Evolutionary conservation across 2,888 invertebrate genomes (phyloP), one percentile per base, ranked within the genome.

Genomic region (Sinhomidia bicolor): DNA sequence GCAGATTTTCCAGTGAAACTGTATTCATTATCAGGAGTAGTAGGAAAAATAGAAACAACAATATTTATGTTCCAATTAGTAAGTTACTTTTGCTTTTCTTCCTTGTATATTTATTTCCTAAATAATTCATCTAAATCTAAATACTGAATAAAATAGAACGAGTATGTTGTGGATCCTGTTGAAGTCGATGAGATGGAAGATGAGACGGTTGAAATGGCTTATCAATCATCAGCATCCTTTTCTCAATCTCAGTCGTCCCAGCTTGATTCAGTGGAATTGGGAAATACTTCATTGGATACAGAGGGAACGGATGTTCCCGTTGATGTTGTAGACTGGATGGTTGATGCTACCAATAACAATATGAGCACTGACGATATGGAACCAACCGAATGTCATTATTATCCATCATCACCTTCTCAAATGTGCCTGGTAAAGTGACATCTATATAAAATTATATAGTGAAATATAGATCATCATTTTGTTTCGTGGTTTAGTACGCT

Each of bases 321-420:
- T 17, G 20, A 4, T 17, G 20, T 2, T 57, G 57, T 6, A 1
- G 57, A 17, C 6, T n/a, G n/a, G n/a, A n/a, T n/a, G n/a, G n/a
- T n/a, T n/a, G 20, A 10, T 57, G 20, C 6, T 47, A 12, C 5
- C 3, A 7, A 5, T 17, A 5, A 20, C 20, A 65, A 90, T 88
- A n/a, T n/a, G n/a, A 89, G 17, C n/a, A n/a, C 6, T 36, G 36
- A 32, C 44, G 36, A 12, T 23, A 14, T 26, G 10, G 60, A 60
- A 60, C n/a, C n/a, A n/a, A n/a, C n/a, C n/a, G 60, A 26, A 6
- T 60, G 9, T 32, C 29, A 32, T 6, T 65, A 65, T 88, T 41
- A 51, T 20, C 17, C 20, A 5, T 20, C 20, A 17, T 17, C 2
- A 6, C 57, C 57, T 2, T 20, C 20, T 20, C 57, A 17, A 57